A percentile compares a stretch with the other conserved stretches of the same genome.
Conservation (phyloP, 2,113 vertebrate genomes). For the Dipodomys stephensi region DNA sequence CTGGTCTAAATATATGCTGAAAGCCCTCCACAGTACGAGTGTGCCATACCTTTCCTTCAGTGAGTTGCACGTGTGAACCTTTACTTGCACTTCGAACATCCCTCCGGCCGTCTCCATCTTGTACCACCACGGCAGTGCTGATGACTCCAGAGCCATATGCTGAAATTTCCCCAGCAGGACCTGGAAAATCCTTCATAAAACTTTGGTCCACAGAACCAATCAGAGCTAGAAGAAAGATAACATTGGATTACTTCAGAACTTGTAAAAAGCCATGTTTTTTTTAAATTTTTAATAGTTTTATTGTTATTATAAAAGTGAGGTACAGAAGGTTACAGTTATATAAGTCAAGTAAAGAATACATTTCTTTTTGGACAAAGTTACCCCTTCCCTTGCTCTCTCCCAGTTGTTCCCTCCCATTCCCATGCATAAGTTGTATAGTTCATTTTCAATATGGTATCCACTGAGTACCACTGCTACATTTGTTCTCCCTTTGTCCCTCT, state of each 20-base stretch:
- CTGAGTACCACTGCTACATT: too few relatives aligned
- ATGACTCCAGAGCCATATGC: constrained; percentile 73
- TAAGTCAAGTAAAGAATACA: too few relatives aligned
- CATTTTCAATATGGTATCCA: too few relatives aligned
- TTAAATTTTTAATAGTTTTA: too few relatives aligned
- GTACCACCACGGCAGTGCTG: constrained; percentile 68
- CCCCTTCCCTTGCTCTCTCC: too few relatives aligned
- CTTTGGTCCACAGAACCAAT: constrained; percentile 90
- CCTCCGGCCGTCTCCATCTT: constrained; percentile 81
- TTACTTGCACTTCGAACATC: constrained; percentile 81
- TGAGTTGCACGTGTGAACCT: constrained; percentile 81
- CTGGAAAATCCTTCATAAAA: constrained; percentile 82
- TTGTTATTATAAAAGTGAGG: too few relatives aligned
- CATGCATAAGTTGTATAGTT: too few relatives aligned
- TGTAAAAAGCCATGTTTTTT: too few relatives aligned
- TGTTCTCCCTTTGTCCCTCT: too few relatives aligned
- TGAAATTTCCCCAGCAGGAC: constrained; percentile 79
- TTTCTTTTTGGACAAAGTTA: too few relatives aligned
- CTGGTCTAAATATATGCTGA: background rate
- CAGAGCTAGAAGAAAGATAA: constrained; percentile 87
- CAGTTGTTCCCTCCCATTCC: too few relatives aligned
- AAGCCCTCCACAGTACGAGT: background rate
- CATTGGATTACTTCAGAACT: background rate
- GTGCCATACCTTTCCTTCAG: constrained; percentile 89
- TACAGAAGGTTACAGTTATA: too few relatives aligned